These are phyloP conservation scores for Gymnodraco acuticeps DNA, from an alignment of 2,797 vertebrate species.

Conservation along the genomic window DNA sequence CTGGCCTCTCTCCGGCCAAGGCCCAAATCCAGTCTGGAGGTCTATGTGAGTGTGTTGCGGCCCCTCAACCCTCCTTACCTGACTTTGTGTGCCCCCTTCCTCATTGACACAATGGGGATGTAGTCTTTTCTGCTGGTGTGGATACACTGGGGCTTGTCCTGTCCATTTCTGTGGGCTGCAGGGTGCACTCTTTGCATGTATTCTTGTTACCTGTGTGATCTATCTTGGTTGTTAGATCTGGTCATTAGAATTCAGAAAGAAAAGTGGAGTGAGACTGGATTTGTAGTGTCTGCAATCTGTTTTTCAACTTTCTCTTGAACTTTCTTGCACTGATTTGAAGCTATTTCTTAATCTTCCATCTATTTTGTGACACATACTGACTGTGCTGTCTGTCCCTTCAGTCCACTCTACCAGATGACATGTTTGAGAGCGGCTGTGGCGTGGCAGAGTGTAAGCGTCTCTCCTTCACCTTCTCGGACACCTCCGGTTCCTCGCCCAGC, in stretches of 20 bases:
- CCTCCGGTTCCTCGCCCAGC: slow-evolving; percentile 75
- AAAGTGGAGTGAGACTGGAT: neutral
- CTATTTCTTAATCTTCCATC: neutral
- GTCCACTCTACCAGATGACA: slow-evolving; percentile 92
- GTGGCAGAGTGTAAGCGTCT: slow-evolving; percentile 89
- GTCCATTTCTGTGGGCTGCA: slow-evolving; percentile 34
- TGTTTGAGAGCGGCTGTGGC: slow-evolving; percentile 88
- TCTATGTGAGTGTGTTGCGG: slow-evolving; percentile 93
- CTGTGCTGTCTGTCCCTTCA: slow-evolving; percentile 63
- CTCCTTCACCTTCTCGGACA: slow-evolving; percentile 92
- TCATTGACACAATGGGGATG: slow-evolving; percentile 24
- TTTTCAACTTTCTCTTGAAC: slow-evolving; percentile 19
- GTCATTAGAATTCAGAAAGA: neutral
- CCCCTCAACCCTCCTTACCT: slow-evolving; percentile 41
- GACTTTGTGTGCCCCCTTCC: slow-evolving; percentile 48
- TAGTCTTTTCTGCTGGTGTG: slow-evolving; percentile 31
- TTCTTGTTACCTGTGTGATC: slow-evolving; percentile 6
- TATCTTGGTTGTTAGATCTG: slow-evolving; percentile 25
- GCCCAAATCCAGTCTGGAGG: slow-evolving; percentile 94
- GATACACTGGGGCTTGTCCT: slow-evolving; percentile 36
- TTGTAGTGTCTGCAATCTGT: slow-evolving; percentile 14
- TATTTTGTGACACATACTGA: slow-evolving; percentile 3
- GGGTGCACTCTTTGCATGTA: slow-evolving; percentile 48
- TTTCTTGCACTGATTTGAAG: slow-evolving; percentile 23
- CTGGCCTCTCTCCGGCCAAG: slow-evolving; percentile 93